Conservation (phyloP, 2,797 vertebrate genomes). For the Telmatherina bonti region DNA sequence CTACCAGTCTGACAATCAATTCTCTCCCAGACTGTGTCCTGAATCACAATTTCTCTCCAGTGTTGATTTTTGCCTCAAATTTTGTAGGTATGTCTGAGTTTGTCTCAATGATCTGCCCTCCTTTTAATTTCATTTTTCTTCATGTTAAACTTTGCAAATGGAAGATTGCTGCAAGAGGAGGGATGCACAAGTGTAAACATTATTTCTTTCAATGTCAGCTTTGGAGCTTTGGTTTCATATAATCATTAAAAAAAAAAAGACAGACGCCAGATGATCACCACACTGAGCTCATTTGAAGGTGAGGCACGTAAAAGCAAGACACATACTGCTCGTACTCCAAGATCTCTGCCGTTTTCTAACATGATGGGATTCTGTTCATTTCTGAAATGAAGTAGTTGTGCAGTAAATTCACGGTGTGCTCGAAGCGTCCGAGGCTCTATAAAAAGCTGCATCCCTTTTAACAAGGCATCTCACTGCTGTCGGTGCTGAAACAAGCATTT, state of each 20-base stretch:
- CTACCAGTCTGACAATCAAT: slow-evolving; percentile 74
- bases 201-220: not conserved
- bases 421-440: not conserved
- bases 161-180: not conserved
- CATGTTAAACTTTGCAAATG: slow-evolving; percentile 19
- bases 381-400: not conserved
- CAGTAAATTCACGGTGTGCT: not conserved
- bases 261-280: not conserved
- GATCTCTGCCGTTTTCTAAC: not conserved
- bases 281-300: not conserved
- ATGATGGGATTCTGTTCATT: slow-evolving; percentile 13
- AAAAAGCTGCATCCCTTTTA: slow-evolving; percentile 23
- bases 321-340: not conserved
- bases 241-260: not conserved
- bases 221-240: not conserved
- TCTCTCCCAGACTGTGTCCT: slow-evolving; percentile 47
- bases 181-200: not conserved
- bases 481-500: too few species aligned
- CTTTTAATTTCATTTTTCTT: slow-evolving; percentile 15
- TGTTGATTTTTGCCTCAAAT: slow-evolving; percentile 66
- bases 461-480: too few species aligned
- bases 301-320: slow-evolving; percentile 2
- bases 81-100: slow-evolving; percentile 32
- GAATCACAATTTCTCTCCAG: slow-evolving; percentile 64
- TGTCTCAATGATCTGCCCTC: slow-evolving; percentile 54